These are phyloP conservation scores for Apamea sordens DNA, from an alignment of 2,888 invertebrate species.

Conservation along the genomic window DNA sequence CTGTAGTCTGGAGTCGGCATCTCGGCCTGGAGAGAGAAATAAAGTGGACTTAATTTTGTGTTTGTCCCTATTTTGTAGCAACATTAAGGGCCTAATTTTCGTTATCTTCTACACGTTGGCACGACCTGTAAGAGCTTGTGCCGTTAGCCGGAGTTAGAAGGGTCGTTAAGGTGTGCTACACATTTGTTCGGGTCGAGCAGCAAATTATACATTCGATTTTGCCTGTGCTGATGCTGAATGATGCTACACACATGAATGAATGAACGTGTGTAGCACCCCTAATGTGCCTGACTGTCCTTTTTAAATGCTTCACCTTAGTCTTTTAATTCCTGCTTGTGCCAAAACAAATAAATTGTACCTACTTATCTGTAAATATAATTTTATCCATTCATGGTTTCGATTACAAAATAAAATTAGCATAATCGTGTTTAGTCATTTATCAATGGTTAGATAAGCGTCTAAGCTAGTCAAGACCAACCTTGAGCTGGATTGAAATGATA, in stretches of 20 bases:
- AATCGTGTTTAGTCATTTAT: not conserved
- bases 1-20: constrained; percentile 90
- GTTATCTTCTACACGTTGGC: not conserved
- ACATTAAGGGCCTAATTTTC: not conserved
- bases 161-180: not conserved
- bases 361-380: not conserved
- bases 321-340: not conserved
- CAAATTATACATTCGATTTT: not conserved
- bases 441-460: constrained; percentile 14
- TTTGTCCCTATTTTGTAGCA: not conserved
- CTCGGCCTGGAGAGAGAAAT: constrained; percentile 67
- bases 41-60: constrained; percentile 9
- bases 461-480: constrained; percentile 7
- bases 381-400: not conserved
- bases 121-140: not conserved
- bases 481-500: constrained; percentile 25
- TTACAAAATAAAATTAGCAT: constrained; percentile 22
- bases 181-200: not conserved
- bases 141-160: not conserved
- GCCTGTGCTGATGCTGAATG: not conserved
- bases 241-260: no score
- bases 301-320: no score
- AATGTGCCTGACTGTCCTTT: no score
- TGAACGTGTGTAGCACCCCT: no score
- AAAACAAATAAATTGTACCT: not conserved